A percentile compares a stretch with the other conserved stretches of the same genome.
Conservation (phyloP, 2,888 invertebrate species). For the Ophion obscuratus region DNA sequence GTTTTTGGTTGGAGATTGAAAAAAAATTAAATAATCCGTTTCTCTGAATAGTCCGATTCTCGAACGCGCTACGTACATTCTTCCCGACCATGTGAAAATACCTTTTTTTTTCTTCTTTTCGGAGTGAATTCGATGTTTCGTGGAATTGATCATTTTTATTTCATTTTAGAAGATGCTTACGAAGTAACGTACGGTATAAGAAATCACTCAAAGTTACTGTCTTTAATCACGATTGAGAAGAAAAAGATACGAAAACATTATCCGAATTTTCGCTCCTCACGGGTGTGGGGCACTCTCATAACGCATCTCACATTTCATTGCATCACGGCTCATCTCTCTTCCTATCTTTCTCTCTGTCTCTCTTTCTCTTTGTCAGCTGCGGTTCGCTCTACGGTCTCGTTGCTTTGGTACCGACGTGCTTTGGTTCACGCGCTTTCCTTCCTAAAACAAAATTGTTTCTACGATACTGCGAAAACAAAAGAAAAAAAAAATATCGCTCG, state of each 20-base stretch:
- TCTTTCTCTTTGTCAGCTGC: constrained; percentile 48
- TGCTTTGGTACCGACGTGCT: constrained; percentile 60
- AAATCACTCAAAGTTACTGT: not conserved
- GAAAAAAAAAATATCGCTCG: not conserved
- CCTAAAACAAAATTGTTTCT: constrained; percentile 40
- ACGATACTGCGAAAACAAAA: constrained; percentile 33
- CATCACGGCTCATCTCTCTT: constrained; percentile 40
- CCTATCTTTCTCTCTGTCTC: constrained; percentile 41
- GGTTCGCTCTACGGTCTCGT: constrained; percentile 60
- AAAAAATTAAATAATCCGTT: not conserved
- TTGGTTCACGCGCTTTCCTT: constrained; percentile 57
- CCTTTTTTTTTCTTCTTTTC: not conserved
- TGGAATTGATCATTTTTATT: not conserved
- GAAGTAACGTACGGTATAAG: no score
- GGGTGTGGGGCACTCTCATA: constrained; percentile 31
- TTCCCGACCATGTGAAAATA: not conserved
- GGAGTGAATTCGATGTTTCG: not conserved
- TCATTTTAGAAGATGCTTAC: not conserved
- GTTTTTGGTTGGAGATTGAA: not conserved
- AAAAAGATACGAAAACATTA: not conserved
- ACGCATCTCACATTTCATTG: constrained; percentile 55
- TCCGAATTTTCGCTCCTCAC: constrained; percentile 11
- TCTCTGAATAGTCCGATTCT: not conserved
- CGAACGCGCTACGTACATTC: not conserved
- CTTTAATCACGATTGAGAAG: not conserved